phyloP scores from a whole-genome alignment of 2,797 vertebrate genomes.

The Aldrovandia affinis region DNA sequence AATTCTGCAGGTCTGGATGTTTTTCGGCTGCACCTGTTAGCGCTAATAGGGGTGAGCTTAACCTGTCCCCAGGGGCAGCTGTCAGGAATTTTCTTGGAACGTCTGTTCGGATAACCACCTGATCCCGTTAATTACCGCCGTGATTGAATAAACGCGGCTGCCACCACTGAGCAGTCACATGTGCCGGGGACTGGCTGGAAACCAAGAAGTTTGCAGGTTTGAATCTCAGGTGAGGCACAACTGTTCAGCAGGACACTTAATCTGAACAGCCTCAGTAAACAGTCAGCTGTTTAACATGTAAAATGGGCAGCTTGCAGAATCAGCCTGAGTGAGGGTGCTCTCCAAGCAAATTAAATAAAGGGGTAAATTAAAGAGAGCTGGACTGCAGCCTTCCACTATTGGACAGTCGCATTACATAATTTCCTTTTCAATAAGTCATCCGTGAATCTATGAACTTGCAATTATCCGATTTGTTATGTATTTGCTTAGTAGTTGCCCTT shows the following conservation, averaged over 20 bases:
- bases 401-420: not conserved
- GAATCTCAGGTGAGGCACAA: not conserved
- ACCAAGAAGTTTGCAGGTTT: not conserved
- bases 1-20: not conserved
- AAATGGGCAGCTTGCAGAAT: not conserved
- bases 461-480: not conserved
- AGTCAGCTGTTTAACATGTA: not conserved
- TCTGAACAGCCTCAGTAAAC: not conserved
- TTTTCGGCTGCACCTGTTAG: not conserved
- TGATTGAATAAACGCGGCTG: not conserved
- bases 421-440: not conserved
- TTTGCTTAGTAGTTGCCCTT: not conserved
- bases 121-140: not conserved
- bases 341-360: not conserved
- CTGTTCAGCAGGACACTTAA: constrained; percentile 4
- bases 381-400: not conserved
- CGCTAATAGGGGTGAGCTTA: not conserved
- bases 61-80: not conserved
- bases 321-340: not conserved
- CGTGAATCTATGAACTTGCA: not conserved
- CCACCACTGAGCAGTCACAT: not conserved
- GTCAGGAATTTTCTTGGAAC: not conserved
- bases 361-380: not conserved
- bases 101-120: constrained; percentile 1
- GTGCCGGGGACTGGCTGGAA: not conserved